Conservation (phyloP, 2,888 invertebrate genomes). For the Drosophila nigricruria region DNA sequence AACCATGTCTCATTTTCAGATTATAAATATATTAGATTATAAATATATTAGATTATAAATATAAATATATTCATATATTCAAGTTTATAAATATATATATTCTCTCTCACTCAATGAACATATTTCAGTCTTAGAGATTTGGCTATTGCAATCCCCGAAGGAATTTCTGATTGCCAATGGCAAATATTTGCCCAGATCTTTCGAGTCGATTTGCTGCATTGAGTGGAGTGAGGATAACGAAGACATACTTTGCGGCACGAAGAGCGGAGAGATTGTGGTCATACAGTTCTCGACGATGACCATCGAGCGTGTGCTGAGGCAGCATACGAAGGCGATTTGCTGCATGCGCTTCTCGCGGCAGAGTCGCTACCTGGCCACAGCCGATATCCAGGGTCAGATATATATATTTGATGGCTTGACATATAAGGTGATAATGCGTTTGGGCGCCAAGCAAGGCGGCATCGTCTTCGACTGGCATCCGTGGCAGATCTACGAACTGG, state of each 20-base stretch:
- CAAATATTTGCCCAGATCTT: constrained; percentile 63
- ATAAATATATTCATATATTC: no score
- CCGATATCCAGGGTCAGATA: constrained; percentile 78
- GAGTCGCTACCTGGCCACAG: constrained; percentile 80
- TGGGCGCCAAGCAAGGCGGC: constrained; percentile 62
- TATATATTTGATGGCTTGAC: constrained; percentile 72
- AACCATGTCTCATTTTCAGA: no score
- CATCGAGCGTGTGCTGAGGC: constrained; percentile 53
- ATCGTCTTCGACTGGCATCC: constrained; percentile 86
- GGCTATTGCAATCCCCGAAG: constrained; percentile 65
- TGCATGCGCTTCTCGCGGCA: constrained; percentile 81
- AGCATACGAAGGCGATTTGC: constrained; percentile 66
- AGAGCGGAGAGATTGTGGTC: constrained; percentile 70
- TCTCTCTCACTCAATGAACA: no score
- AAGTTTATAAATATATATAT: no score
- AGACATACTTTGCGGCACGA: constrained; percentile 81
- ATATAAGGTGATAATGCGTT: constrained; percentile 60
- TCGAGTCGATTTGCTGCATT: constrained; percentile 71
- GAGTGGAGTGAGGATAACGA: constrained; percentile 78
- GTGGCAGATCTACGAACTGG: constrained; percentile 85
- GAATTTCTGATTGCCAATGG: constrained; percentile 76
- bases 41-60: no score
- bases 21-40: no score
- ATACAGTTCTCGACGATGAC: constrained; percentile 61
- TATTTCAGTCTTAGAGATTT: constrained; percentile 83